Evolutionary conservation across 2,113 vertebrate genomes (phyloP), one percentile per base, ranked within the genome.

Genomic region (Ia io): DNA sequence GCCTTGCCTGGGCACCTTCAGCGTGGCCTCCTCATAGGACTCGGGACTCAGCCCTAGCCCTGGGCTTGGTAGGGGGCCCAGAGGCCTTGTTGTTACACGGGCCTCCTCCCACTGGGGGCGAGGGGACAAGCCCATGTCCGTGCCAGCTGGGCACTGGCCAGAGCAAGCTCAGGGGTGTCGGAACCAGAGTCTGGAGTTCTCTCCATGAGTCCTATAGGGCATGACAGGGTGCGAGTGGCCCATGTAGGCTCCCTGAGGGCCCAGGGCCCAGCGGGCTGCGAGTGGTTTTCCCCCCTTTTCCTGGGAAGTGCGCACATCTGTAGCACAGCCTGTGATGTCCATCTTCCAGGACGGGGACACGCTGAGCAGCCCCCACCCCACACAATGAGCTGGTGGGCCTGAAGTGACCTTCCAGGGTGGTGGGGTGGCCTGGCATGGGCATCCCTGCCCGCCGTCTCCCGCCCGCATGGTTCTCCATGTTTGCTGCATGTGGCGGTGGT

Each of bases 391-490:
- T 84, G 85, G 89, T 22, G 91, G 97, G 97, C 97, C 96, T 96
- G 94, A 97, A 98, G 97, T 98, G 98, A 97, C 97, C 97, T 98
- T 98, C 98, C 69, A 51, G 85, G 59, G 35, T 3, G 6, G 9
- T 17, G 16, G 53, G 40, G 20, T 23, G 51, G 40, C 71, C 85
- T 13, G 56, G 42, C 9, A 4, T 0, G 7, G 73, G 25, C 37
- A 94, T 97, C 22, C n/a, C 49, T 44, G 49, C 73, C 17, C 13
- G 6, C 49, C 5, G 4, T 28, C 13, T 6, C 53, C 67, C 2
- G 30, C n/a, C 59, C 35, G 1, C 42, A 11, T 22, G 9, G 9
- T 4, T 40, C 67, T 47, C 59, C 61, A 13, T 3, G 16, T 71
- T 18, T 4, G 0, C 71, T 23, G 49, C 18, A 32, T 5, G 49